Conservation (phyloP, 2,797 vertebrate genomes). For the Sebastes cheni region DNA sequence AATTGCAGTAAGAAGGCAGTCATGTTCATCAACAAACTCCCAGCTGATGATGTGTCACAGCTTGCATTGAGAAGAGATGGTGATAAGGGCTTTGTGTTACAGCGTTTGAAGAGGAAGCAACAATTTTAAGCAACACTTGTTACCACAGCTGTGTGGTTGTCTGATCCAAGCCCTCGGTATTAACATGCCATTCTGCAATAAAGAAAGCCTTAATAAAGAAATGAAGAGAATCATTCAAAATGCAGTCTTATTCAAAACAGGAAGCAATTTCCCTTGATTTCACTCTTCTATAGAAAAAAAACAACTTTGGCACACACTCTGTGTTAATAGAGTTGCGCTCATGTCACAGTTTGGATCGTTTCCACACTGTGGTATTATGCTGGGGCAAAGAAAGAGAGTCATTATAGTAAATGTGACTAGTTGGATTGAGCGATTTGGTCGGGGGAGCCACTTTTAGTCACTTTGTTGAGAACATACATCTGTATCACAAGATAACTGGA, state of each 20-base stretch:
- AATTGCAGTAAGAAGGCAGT: background rate
- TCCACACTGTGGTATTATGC: background rate
- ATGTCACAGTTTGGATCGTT: conserved; percentile 25
- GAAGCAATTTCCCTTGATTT: conserved; percentile 82
- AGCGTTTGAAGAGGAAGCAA: conserved; percentile 39
- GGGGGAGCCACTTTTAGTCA: background rate
- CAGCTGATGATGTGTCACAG: conserved; percentile 37
- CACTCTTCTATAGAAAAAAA: conserved; percentile 23
- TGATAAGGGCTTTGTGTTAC: conserved; percentile 32
- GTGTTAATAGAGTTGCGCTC: conserved; percentile 27
- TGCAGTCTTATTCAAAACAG: conserved; percentile 78
- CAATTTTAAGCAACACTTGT: conserved; percentile 57
- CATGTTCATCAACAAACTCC: background rate
- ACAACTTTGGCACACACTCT: conserved; percentile 25
- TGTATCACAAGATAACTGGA: background rate
- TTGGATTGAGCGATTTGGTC: background rate
- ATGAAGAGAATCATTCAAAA: conserved; percentile 74
- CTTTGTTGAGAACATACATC: conserved; percentile 1
- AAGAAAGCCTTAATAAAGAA: conserved; percentile 45
- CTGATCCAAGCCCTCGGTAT: conserved; percentile 51
- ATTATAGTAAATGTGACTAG: background rate
- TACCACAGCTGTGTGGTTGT: conserved; percentile 63
- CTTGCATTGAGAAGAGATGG: background rate
- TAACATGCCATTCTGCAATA: conserved; percentile 39
- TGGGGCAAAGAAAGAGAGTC: background rate